Percentiles rank a stretch among this genome's conserved stretches.
phyloP scores from a whole-genome alignment of 2,888 invertebrate genomes.

The Acrobasis consociella region DNA sequence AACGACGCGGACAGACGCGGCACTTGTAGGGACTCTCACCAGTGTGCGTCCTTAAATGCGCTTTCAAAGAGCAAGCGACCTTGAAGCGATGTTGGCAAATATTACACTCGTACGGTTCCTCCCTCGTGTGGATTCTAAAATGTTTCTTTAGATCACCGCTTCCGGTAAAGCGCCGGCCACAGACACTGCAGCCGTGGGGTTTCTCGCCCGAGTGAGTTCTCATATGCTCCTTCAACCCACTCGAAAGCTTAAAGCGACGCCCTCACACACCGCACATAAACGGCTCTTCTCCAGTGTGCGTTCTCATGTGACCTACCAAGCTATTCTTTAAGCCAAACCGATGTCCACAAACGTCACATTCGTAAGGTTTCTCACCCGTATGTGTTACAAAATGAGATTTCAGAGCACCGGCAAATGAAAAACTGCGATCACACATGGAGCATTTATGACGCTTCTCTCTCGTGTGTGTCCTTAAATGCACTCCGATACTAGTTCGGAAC shows the following conservation, averaged over 20 bases:
- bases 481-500: no score
- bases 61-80: neutral
- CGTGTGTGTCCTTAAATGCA: no score
- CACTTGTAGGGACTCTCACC: neutral
- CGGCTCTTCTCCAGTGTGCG: neutral
- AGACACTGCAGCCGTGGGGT: no score
- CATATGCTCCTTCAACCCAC: neutral
- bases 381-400: no score
- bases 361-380: neutral
- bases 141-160: no score
- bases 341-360: neutral
- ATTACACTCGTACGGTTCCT: neutral
- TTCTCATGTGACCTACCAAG: neutral
- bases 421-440: no score
- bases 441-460: no score
- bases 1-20: neutral
- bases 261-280: neutral
- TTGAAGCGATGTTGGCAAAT: neutral
- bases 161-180: no score
- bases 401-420: no score
- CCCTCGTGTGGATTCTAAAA: neutral
- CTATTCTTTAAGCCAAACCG: neutral
- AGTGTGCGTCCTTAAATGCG: neutral
- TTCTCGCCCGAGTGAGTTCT: neutral
- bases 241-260: neutral